phyloP scores from a whole-genome alignment of 37 sponge, comb jelly and placozoan species.

The Diacarnus erythraeanus region DNA sequence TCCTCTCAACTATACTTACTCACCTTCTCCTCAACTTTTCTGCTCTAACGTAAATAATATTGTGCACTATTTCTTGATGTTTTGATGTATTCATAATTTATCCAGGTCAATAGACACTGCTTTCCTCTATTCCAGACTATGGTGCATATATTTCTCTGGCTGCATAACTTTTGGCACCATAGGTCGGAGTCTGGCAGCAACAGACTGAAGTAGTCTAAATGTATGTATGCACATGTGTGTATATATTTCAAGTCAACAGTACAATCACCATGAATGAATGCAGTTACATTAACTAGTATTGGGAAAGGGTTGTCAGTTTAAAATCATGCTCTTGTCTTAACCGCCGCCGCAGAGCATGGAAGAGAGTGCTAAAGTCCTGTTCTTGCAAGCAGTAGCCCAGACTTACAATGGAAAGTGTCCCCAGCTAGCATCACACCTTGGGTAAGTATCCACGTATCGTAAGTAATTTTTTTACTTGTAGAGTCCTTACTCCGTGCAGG shows the following conservation, averaged over 20 bases:
- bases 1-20: conserved; percentile 47
- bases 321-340: not conserved
- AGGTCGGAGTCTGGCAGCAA: conserved; percentile 64
- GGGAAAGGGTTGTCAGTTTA: not conserved
- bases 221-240: not conserved
- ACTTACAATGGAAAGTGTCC: not conserved
- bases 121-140: conserved; percentile 77
- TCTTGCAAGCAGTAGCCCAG: not conserved
- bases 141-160: conserved; percentile 92
- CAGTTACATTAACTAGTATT: no score
- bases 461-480: not conserved
- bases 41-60: conserved; percentile 1
- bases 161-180: conserved; percentile 94
- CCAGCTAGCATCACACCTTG: not conserved
- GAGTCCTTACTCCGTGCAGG: not conserved
- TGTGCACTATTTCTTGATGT: not conserved
- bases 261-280: no score
- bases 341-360: no score
- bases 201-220: conserved; percentile 7
- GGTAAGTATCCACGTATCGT: not conserved
- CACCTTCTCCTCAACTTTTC: conserved; percentile 57
- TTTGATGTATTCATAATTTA: not conserved
- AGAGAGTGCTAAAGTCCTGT: not conserved
- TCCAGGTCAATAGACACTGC: conserved; percentile 57
- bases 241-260: not conserved